Evolutionary conservation across 2,888 invertebrate genomes (phyloP).

Genomic region (Danaus chrysippus): DNA sequence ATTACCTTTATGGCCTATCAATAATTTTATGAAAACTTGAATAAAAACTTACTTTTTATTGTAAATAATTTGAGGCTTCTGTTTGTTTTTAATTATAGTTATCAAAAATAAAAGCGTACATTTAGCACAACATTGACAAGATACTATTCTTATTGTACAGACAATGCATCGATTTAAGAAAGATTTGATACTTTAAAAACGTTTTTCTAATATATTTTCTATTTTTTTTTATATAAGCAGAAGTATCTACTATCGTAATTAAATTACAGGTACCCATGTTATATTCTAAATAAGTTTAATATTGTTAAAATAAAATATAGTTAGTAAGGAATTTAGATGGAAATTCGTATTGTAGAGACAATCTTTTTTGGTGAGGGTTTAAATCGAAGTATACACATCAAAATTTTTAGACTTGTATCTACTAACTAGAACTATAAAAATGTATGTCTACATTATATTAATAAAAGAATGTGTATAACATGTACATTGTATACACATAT

Average conservation of each 20-base stretch:
- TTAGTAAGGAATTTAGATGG: background rate
- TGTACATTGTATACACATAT: background rate
- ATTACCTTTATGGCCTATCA: background rate
- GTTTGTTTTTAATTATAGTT: background rate
- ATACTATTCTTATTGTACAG: background rate
- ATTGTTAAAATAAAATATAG: slow-evolving; percentile 3
- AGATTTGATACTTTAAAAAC: background rate
- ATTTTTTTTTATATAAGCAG: background rate
- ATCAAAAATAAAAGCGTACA: slow-evolving; percentile 2
- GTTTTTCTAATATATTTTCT: background rate
- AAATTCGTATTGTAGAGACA: background rate
- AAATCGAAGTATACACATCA: background rate
- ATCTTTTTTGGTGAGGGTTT: slow-evolving; percentile 3
- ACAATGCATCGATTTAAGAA: background rate
- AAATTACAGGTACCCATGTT: slow-evolving; percentile 14
- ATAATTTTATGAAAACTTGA: background rate
- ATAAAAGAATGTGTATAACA: background rate
- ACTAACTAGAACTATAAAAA: background rate
- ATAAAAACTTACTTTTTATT: background rate
- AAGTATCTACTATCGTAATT: slow-evolving; percentile 17
- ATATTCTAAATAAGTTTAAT: slow-evolving; percentile 13
- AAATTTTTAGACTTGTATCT: background rate
- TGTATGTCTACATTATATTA: slow-evolving; percentile 5
- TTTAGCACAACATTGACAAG: slow-evolving; percentile 1
- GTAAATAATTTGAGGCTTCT: background rate